Conservation (phyloP, 2,797 vertebrate species). For the Clarias platycephalus region DNA sequence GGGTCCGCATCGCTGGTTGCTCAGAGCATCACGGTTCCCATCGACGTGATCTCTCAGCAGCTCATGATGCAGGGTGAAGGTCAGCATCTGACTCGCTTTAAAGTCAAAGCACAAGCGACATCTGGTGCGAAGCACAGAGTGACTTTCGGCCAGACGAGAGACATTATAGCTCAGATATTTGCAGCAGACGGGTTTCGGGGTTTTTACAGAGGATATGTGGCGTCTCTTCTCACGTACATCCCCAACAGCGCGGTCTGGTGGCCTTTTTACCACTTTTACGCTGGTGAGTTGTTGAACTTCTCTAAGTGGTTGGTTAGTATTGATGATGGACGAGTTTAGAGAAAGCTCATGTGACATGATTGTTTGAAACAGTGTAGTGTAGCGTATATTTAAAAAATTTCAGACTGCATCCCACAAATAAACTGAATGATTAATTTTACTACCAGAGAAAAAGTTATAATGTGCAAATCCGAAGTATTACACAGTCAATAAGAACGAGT, state of each 20-base stretch:
- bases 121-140: slow-evolving; percentile 62
- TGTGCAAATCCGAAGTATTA: neutral
- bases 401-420: no score
- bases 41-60: slow-evolving; percentile 93
- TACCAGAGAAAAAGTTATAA: neutral
- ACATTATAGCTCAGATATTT: slow-evolving; percentile 90
- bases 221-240: slow-evolving; percentile 95
- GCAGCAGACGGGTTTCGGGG: slow-evolving; percentile 84
- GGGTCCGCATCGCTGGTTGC: slow-evolving; percentile 93
- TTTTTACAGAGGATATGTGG: slow-evolving; percentile 94
- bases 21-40: slow-evolving; percentile 96
- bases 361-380: neutral
- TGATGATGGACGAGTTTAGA: neutral
- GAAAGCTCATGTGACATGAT: neutral
- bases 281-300: slow-evolving; percentile 73
- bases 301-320: neutral
- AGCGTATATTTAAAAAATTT: no score
- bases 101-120: slow-evolving; percentile 59
- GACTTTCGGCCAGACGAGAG: slow-evolving; percentile 88
- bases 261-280: slow-evolving; percentile 98
- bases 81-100: slow-evolving; percentile 85
- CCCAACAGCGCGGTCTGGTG: slow-evolving; percentile 98
- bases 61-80: slow-evolving; percentile 96
- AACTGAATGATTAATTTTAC: neutral
- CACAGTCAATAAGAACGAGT: neutral